These are phyloP conservation scores for Dolichotis patagonum DNA, from an alignment of 2,113 vertebrate genomes.

Conservation along the genomic window DNA sequence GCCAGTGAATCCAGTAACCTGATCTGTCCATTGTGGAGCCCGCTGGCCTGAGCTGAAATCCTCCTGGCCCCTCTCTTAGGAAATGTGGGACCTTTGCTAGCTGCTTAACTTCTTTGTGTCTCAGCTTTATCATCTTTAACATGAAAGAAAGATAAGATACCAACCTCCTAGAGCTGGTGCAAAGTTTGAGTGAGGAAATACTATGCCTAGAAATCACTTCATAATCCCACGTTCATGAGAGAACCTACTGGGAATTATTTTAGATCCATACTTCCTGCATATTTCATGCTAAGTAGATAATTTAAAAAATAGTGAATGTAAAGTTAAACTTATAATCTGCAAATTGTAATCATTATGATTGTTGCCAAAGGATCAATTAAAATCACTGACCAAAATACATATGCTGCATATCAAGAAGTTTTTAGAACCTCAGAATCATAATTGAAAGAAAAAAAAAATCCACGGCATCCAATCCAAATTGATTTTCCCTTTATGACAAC, in stretches of 20 bases:
- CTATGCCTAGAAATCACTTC: background rate
- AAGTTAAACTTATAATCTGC: background rate
- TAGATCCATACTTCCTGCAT: background rate
- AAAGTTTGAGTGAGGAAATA: background rate
- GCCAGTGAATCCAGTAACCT: background rate
- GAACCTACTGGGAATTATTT: background rate
- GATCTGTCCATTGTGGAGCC: background rate
- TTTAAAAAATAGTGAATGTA: background rate
- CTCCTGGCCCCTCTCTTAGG: background rate
- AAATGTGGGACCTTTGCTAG: background rate
- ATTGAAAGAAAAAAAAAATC: slow-evolving; percentile 26
- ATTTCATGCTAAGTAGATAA: slow-evolving; percentile 1
- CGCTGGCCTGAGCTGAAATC: background rate
- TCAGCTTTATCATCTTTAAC: slow-evolving; percentile 10
- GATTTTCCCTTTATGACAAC: slow-evolving; percentile 30
- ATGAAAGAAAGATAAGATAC: background rate
- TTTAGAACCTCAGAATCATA: background rate
- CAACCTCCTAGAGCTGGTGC: background rate
- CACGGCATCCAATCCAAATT: background rate
- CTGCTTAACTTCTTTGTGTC: background rate
- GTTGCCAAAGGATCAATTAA: background rate
- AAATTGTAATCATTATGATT: slow-evolving; percentile 13
- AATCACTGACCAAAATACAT: background rate
- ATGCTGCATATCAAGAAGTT: background rate
- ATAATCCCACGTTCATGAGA: background rate